Conservation (phyloP, 1,140 invertebrate genomes). For the Maconellicoccus hirsutus region DNA sequence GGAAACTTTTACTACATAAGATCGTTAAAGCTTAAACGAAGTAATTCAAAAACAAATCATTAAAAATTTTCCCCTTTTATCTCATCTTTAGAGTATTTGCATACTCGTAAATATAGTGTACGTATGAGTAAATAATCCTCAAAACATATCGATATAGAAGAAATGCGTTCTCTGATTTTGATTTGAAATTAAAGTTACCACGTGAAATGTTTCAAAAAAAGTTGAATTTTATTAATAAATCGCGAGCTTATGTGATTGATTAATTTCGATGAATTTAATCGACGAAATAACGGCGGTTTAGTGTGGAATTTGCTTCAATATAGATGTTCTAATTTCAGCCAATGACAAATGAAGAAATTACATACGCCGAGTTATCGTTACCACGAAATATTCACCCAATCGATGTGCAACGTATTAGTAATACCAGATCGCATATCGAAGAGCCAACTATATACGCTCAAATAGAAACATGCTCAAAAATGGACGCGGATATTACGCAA, state of each 20-base stretch:
- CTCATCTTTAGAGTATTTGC: no score
- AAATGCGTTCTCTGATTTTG: no score
- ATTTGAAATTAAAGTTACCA: no score
- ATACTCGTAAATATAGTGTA: no score
- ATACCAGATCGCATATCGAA: background rate
- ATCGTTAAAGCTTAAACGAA: background rate
- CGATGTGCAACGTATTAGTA: background rate
- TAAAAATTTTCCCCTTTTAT: background rate
- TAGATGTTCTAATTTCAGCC: background rate
- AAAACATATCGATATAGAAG: no score
- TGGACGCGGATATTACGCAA: background rate
- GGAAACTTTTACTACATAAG: background rate
- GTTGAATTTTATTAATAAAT: no score
- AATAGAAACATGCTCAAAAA: constrained; percentile 6
- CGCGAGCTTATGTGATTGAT: no score
- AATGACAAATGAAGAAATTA: background rate
- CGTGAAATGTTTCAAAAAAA: no score
- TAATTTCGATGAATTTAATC: no score
- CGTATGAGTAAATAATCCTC: no score
- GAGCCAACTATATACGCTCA: constrained; percentile 14
- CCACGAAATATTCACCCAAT: background rate
- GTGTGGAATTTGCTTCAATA: background rate
- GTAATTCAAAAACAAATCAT: background rate
- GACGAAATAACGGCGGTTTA: background rate
- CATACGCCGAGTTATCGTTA: constrained; percentile 11